A percentile compares a stretch with the other conserved stretches of the same genome.
These are phyloP conservation scores for Macrobrachium rosenbergii DNA, from an alignment of 1,140 invertebrate species.

Conservation along the genomic window DNA sequence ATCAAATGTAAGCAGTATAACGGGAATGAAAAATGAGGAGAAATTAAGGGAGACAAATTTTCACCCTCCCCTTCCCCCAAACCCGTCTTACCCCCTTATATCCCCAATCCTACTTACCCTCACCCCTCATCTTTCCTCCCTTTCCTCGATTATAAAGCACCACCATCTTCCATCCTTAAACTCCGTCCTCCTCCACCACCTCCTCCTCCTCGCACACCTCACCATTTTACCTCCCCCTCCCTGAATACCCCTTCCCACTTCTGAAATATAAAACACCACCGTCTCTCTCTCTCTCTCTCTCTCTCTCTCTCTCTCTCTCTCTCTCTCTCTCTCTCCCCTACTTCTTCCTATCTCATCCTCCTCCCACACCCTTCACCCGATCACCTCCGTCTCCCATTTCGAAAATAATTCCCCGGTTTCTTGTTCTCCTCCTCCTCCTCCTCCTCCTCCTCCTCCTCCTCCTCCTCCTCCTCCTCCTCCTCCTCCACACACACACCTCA, in stretches of 20 bases:
- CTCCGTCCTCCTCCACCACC: neutral
- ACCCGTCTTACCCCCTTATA: neutral
- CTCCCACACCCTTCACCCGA: neutral
- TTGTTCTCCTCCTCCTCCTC: conserved; percentile 6
- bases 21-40: too few relatives aligned
- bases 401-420: too few relatives aligned
- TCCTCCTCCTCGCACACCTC: too few relatives aligned
- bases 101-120: neutral
- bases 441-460: conserved; percentile 5
- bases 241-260: neutral
- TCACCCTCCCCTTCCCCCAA: neutral
- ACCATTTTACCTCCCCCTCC: neutral
- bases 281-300: too few relatives aligned
- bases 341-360: neutral
- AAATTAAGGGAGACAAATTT: too few relatives aligned
- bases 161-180: neutral
- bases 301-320: neutral
- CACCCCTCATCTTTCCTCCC: neutral
- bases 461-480: neutral
- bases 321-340: neutral
- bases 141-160: neutral
- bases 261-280: too few relatives aligned
- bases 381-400: neutral
- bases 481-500: neutral
- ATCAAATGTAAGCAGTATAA: too few relatives aligned